phyloP scores from a whole-genome alignment of 2,113 vertebrate genomes.

The Oriolus oriolus region DNA sequence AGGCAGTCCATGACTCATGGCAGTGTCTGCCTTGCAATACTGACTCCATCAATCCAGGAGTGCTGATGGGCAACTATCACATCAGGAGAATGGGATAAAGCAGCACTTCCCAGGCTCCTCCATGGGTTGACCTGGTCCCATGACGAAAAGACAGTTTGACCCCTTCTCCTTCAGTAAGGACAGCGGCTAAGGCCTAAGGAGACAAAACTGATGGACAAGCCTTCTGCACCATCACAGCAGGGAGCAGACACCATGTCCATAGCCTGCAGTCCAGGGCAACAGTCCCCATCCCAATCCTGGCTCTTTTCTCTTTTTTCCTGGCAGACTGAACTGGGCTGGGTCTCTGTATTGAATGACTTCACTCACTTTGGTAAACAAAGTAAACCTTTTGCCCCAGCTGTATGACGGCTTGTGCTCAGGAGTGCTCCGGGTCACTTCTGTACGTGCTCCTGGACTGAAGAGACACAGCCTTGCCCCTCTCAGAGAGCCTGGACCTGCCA shows the following conservation, averaged over 20 bases:
- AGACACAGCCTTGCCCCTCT: background rate
- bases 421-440: background rate
- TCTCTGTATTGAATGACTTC: background rate
- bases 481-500: background rate
- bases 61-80: background rate
- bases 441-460: fast-evolving
- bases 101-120: background rate
- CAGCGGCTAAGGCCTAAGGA: background rate
- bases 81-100: background rate
- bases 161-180: background rate
- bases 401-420: fast-evolving
- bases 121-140: background rate
- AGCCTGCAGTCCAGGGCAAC: background rate
- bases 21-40: background rate
- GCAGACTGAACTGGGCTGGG: background rate
- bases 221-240: background rate
- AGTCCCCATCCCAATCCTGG: fast-evolving
- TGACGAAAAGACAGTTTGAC: background rate
- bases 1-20: background rate
- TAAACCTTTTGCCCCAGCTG: background rate
- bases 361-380: background rate
- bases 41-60: background rate
- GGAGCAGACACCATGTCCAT: background rate
- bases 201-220: background rate
- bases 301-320: background rate